Evolutionary conservation across 1,140 invertebrate genomes (phyloP).

Genomic region (Notospermus geniculatus): DNA sequence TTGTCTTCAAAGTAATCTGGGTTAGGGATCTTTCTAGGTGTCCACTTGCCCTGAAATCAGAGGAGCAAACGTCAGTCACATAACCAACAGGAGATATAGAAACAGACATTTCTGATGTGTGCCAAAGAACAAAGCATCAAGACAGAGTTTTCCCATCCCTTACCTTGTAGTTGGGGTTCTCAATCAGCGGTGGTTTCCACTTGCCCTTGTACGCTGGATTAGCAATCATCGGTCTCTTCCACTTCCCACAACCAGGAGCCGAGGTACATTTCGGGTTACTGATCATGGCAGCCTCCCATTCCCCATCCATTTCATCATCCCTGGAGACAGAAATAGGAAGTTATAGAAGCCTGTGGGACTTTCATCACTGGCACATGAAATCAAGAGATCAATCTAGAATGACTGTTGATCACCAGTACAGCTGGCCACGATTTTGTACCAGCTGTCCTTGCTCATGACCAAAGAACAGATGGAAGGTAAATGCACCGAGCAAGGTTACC

Average conservation of each 20-base stretch:
- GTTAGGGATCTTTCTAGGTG: slow-evolving; percentile 84
- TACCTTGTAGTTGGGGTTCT: slow-evolving; percentile 87
- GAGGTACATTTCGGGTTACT: slow-evolving; percentile 79
- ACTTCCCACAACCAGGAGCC: slow-evolving; percentile 86
- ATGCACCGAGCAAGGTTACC: too few relatives aligned
- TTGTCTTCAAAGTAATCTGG: slow-evolving; percentile 92
- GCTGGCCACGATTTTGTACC: too few relatives aligned
- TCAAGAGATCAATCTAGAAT: too few relatives aligned
- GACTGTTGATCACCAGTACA: too few relatives aligned
- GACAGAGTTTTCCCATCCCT: too few relatives aligned
- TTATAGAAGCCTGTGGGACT: too few relatives aligned
- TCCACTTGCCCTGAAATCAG: slow-evolving; percentile 67
- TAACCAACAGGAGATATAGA: neutral
- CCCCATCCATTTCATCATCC: slow-evolving; percentile 97
- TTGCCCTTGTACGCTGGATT: slow-evolving; percentile 80
- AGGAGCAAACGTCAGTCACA: neutral
- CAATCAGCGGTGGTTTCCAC: slow-evolving; percentile 87
- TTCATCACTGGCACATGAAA: too few relatives aligned
- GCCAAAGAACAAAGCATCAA: too few relatives aligned
- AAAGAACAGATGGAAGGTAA: too few relatives aligned
- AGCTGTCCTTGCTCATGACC: too few relatives aligned
- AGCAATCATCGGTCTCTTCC: slow-evolving; percentile 79
- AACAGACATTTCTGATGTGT: neutral
- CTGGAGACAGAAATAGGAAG: slow-evolving; percentile 44
- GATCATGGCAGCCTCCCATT: slow-evolving; percentile 94